phyloP scores from a whole-genome alignment of 2,113 vertebrate species.

The Coracopsis vasa region DNA sequence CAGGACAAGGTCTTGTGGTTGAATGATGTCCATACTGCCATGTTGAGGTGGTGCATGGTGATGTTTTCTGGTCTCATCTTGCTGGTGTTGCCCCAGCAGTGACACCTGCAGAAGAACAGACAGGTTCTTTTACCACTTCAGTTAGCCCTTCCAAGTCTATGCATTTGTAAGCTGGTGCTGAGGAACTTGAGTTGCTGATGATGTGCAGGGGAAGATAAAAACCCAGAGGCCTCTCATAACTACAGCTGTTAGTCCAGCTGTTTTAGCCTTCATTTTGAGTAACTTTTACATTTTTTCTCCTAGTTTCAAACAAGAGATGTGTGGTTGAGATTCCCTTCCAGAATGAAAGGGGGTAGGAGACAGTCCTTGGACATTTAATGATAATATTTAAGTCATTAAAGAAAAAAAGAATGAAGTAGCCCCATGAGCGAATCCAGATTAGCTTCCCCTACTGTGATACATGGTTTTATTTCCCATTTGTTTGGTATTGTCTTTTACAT shows the following conservation, averaged over 20 bases:
- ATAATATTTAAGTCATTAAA: background rate
- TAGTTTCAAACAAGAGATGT: background rate
- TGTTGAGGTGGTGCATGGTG: background rate
- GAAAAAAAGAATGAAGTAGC: background rate
- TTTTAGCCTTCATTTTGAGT: background rate
- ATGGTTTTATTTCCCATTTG: background rate
- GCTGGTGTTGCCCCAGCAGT: background rate
- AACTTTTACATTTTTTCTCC: background rate
- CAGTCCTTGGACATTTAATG: background rate
- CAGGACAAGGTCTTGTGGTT: background rate
- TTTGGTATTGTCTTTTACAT: background rate
- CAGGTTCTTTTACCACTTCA: background rate
- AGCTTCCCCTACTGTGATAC: background rate
- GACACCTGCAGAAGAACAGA: background rate
- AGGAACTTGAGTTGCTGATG: background rate
- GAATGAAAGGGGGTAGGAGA: background rate
- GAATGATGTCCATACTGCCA: background rate
- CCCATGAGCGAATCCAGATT: background rate
- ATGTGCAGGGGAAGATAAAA: background rate
- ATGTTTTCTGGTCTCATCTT: background rate
- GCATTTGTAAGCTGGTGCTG: background rate
- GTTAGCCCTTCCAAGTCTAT: background rate
- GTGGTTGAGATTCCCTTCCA: background rate
- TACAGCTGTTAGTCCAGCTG: background rate
- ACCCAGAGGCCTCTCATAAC: background rate